A percentile compares a stretch with the other conserved stretches of the same genome.
Evolutionary conservation across 1,140 invertebrate genomes (phyloP).

Genomic region (Alviniconcha marisindica): DNA sequence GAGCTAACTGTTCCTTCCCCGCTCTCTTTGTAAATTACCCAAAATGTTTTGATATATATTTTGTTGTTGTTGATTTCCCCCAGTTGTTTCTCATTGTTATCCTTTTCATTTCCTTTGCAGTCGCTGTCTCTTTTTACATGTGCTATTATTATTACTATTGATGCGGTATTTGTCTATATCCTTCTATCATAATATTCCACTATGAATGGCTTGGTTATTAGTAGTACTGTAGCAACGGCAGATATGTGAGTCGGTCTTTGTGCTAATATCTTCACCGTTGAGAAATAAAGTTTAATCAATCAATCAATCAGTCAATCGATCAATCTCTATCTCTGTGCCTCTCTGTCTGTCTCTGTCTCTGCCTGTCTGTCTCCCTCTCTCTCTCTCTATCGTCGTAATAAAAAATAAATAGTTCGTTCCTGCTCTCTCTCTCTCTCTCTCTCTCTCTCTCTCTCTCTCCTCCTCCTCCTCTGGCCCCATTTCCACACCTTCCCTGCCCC

Average conservation of each 20-base stretch:
- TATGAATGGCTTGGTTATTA: conserved; percentile 11
- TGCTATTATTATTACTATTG: no score
- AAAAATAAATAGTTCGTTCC: no score
- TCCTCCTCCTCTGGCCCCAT: no score
- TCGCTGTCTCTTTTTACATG: no score
- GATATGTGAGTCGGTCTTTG: background rate
- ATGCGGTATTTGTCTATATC: no score
- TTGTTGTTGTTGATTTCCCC: no score
- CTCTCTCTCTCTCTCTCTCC: background rate
- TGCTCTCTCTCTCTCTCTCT: background rate
- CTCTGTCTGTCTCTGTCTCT: background rate
- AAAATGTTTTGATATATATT: no score
- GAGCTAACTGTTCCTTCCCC: no score
- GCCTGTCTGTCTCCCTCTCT: background rate
- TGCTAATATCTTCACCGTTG: background rate
- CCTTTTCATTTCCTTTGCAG: no score
- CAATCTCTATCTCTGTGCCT: background rate
- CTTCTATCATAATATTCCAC: conserved; percentile 17
- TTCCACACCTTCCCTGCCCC: background rate
- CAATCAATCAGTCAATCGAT: background rate
- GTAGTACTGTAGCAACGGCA: no score
- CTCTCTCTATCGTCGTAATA: background rate
- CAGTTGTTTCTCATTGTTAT: no score
- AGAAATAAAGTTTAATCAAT: background rate
- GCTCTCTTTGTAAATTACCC: no score